A percentile compares a stretch with the other conserved stretches of the same genome.
Conservation (phyloP, 2,888 invertebrate genomes). For the Bruchidius siliquastri region DNA sequence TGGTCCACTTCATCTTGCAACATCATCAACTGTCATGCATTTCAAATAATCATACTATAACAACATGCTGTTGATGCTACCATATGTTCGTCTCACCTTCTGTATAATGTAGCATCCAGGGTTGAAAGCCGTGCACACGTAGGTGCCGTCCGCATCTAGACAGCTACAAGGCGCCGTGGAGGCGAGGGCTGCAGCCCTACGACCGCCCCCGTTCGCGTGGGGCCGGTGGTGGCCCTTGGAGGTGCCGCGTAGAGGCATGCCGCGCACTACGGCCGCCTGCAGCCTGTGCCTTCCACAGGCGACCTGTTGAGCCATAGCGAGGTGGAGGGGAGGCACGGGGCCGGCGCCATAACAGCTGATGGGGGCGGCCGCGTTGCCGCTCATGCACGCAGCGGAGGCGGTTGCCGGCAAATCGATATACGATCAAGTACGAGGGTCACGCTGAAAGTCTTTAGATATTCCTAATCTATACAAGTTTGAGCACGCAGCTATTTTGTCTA, state of each 20-base stretch:
- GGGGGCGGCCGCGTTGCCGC: constrained; percentile 30
- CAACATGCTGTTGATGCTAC: background rate
- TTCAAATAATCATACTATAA: background rate
- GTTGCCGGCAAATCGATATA: background rate
- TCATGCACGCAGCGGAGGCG: background rate
- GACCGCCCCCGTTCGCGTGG: constrained; percentile 32
- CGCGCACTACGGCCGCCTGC: no score
- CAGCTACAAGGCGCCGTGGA: constrained; percentile 45
- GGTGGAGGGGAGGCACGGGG: constrained; percentile 26
- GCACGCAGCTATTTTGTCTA: no score
- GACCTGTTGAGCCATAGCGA: constrained; percentile 49
- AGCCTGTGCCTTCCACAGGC: constrained; percentile 42
- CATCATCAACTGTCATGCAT: background rate
- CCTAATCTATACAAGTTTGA: no score
- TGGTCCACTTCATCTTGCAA: no score
- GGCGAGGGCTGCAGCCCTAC: constrained; percentile 29
- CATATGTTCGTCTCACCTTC: constrained; percentile 49
- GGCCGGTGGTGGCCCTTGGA: constrained; percentile 27
- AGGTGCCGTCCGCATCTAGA: constrained; percentile 54
- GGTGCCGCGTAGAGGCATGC: constrained; percentile 34
- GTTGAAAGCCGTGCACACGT: constrained; percentile 59
- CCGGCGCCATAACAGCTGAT: constrained; percentile 33
- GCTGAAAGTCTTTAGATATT: no score
- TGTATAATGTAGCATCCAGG: constrained; percentile 62
- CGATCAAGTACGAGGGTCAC: background rate